Percentiles rank a stretch among this genome's conserved stretches.
phyloP scores from a whole-genome alignment of 2,113 vertebrate genomes.

The Oriolus oriolus region DNA sequence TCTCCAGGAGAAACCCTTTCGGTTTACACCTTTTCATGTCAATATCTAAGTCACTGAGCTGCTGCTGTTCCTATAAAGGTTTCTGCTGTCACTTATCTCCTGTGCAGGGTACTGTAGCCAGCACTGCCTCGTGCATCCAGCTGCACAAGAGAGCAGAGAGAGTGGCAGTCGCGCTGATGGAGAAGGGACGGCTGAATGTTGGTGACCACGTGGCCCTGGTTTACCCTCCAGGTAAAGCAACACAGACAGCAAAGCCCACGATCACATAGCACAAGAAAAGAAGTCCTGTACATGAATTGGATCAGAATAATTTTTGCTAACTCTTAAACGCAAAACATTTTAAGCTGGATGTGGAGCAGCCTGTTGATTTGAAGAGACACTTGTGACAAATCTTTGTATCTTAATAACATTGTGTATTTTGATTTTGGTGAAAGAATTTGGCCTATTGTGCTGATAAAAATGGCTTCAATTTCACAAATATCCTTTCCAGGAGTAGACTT shows the following conservation, averaged over 20 bases:
- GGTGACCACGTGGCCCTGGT: slow-evolving; percentile 94
- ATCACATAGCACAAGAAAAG: not conserved
- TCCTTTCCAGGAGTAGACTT: slow-evolving; percentile 84
- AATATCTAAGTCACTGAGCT: not conserved
- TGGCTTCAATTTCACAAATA: not conserved
- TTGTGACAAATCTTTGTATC: not conserved
- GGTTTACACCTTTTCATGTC: not conserved
- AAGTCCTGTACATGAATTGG: not conserved
- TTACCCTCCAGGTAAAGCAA: slow-evolving; percentile 87
- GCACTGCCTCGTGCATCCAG: slow-evolving; percentile 88
- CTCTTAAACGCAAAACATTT: not conserved
- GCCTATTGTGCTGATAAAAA: not conserved
- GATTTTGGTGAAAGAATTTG: not conserved
- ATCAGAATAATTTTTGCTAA: not conserved
- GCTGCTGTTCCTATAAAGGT: not conserved
- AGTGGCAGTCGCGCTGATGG: slow-evolving; percentile 82
- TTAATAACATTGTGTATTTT: not conserved
- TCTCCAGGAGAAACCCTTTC: not conserved
- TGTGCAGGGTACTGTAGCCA: slow-evolving; percentile 85
- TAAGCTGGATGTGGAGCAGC: not conserved
- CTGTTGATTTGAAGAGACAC: not conserved
- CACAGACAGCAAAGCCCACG: not conserved
- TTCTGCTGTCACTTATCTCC: not conserved
- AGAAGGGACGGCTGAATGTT: slow-evolving; percentile 82
- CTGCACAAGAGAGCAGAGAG: slow-evolving; percentile 92